Conservation (phyloP, 2,888 invertebrate genomes). For the Uropetala carovei region DNA sequence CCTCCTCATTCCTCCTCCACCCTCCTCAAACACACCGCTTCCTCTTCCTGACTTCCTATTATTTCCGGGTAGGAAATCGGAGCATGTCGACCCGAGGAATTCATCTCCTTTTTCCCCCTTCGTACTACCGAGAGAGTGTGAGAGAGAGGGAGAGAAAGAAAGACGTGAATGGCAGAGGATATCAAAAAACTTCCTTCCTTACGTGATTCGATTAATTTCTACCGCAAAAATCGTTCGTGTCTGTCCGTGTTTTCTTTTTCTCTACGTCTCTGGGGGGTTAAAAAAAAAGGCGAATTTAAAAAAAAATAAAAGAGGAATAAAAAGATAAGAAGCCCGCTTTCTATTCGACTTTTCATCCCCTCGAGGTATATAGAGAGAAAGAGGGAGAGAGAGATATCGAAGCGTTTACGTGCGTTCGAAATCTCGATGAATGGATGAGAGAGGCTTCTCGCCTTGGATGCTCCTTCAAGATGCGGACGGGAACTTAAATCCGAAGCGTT, state of each 20-base stretch:
- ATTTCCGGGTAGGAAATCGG: neutral
- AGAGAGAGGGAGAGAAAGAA: neutral
- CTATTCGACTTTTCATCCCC: neutral
- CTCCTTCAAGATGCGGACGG: neutral
- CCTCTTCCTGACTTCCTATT: neutral
- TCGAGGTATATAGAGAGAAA: neutral
- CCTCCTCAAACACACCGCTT: neutral
- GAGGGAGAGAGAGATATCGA: neutral
- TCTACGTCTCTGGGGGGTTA: neutral
- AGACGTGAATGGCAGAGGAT: neutral
- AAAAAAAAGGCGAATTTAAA: neutral
- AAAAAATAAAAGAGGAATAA: neutral
- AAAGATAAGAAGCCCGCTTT: neutral
- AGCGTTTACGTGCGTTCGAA: slow-evolving; percentile 11
- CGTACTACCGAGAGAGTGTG: too few relatives aligned
- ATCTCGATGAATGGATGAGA: slow-evolving; percentile 4
- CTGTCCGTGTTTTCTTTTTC: neutral
- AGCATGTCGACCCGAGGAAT: neutral
- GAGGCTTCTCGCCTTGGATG: neutral
- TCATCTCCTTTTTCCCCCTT: neutral
- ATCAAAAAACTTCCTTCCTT: neutral
- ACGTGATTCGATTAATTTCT: neutral
- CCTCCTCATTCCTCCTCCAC: too few relatives aligned
- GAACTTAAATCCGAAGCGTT: neutral
- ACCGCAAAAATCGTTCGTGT: neutral